Base-by-base conservation (phyloP, 2,888 invertebrate genomes). In the Bombylius major region DNA sequence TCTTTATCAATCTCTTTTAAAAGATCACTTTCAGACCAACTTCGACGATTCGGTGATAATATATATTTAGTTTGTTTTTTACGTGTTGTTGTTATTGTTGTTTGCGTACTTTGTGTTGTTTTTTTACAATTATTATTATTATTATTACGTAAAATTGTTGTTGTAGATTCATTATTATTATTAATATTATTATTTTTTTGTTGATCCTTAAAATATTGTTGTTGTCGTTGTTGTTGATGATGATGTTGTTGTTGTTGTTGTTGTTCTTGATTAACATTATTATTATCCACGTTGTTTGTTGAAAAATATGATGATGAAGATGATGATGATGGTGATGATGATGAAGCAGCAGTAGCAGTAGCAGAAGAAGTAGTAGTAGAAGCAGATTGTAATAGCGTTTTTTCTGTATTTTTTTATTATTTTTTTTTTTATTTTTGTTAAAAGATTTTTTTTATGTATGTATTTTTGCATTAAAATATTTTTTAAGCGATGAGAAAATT, bases 1-100 rank as follows among this genome's bases (percentile, higher is more conserved):
- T 78, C 77, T 61, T 75, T 76, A 75, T 83, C 82, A 70, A 84
- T 83, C 75, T 84, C 83, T 71, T 78, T 78, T 70, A 84, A 78
- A 62, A 84, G 75, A 69, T 74, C 74, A 61, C 69, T 73, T 61
- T 74, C 73, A 32, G 73, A 74, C 70, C 73, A 73, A 63, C 73
- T 74, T 62, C 70, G 70, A 42, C 73, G 71, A 60, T 71, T 69
- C 66, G 62, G 67, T 61, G 65, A 65, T 53, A 70, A 65, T 60
- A 68, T 63, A 62, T 70, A 72, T 58, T 70, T 69, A 56, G 72
- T 71, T 61, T 70, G 72, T 58, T 72, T 72, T 60, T 63, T 63
- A 34, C 58, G 61, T 49, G 59, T 61, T 50, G 54, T 50, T 53
- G 52, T 54, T 56, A 53, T 46, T 59, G 60, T 58, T 54, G 52